Evolutionary conservation across 1,140 invertebrate species (phyloP).

Genomic region (Asbolus verrucosus): DNA sequence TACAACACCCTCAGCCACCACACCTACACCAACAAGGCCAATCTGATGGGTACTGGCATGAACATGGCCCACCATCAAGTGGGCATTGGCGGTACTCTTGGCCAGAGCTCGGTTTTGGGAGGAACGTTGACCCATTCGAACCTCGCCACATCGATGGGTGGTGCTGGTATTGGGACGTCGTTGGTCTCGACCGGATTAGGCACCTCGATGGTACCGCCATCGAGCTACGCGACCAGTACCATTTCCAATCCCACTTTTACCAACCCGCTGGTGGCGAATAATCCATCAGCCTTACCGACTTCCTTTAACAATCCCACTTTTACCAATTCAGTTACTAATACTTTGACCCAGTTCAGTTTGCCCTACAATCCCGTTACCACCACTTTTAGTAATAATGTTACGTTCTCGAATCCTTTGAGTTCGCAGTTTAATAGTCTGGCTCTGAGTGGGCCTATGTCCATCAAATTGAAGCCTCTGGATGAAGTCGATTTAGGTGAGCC

Average conservation of each 20-base stretch:
- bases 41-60: slow-evolving; percentile 63
- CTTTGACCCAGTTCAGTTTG: slow-evolving; percentile 51
- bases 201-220: slow-evolving; percentile 67
- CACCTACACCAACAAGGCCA: slow-evolving; percentile 69
- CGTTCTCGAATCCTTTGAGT: slow-evolving; percentile 63
- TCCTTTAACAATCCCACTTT: slow-evolving; percentile 60
- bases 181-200: slow-evolving; percentile 63
- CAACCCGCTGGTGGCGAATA: slow-evolving; percentile 69
- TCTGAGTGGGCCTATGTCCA: slow-evolving; percentile 68
- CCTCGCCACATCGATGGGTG: slow-evolving; percentile 29
- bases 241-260: slow-evolving; percentile 72
- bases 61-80: slow-evolving; percentile 39
- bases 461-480: slow-evolving; percentile 76
- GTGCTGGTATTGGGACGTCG: slow-evolving; percentile 61
- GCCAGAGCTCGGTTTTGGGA: slow-evolving; percentile 19
- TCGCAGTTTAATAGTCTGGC: slow-evolving; percentile 63
- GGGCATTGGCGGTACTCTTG: slow-evolving; percentile 22
- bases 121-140: slow-evolving; percentile 17
- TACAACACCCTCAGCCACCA: slow-evolving; percentile 68
- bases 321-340: slow-evolving; percentile 57
- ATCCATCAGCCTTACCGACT: slow-evolving; percentile 52
- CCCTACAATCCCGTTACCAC: slow-evolving; percentile 55
- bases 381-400: slow-evolving; percentile 60
- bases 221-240: slow-evolving; percentile 66
- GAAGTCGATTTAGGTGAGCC: slow-evolving; percentile 74